Conservation (phyloP, 92 coral and sea anemone genomes). For the Umimayanthus kanabou region DNA sequence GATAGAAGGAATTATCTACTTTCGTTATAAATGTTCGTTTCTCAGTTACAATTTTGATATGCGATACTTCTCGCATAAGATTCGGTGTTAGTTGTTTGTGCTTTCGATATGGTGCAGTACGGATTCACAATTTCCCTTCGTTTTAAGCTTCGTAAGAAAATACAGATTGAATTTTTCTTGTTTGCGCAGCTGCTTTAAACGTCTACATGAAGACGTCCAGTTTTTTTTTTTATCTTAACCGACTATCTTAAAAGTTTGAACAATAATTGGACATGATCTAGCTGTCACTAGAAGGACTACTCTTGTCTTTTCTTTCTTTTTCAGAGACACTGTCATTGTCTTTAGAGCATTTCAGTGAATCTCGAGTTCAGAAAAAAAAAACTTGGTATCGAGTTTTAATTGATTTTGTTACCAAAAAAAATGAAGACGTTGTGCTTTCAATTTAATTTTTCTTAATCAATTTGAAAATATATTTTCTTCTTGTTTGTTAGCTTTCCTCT, state of each 20-base stretch:
- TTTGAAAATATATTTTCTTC: no score
- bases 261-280: background rate
- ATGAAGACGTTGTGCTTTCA: background rate
- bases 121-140: no score
- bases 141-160: background rate
- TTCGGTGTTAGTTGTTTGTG: background rate
- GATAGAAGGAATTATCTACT: no score
- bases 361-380: background rate
- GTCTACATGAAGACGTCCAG: background rate
- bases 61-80: background rate
- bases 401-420: background rate
- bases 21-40: background rate
- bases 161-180: background rate
- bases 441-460: no score
- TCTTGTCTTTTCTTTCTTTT: background rate
- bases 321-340: no score
- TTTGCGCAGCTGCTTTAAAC: background rate
- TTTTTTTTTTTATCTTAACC: background rate
- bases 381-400: background rate
- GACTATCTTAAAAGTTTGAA: background rate
- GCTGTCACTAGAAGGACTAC: background rate
- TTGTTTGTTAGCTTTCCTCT: no score
- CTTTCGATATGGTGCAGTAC: background rate
- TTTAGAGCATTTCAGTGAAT: background rate
- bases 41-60: background rate